Evolutionary conservation across 2,888 invertebrate species (phyloP), one percentile per base, ranked within the genome.

Genomic region (Doris montereyensis): DNA sequence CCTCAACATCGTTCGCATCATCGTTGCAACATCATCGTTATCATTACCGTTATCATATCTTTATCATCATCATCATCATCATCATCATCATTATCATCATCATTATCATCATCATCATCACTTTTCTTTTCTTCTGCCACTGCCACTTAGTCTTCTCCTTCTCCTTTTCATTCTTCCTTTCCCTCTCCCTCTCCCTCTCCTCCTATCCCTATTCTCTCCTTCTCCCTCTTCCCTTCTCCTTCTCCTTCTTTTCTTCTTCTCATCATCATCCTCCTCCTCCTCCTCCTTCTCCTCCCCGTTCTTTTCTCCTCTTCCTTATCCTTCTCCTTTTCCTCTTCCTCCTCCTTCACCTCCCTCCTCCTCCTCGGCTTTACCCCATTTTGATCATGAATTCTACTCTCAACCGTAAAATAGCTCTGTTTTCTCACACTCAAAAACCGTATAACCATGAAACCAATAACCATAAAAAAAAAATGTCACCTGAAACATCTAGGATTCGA

Each of bases 11-110:
- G n/a, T 62, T 21, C 5, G 5, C n/a, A 17, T 17, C 8, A 75
- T 83, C 83, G n/a, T n/a, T n/a, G n/a, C 82, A 89, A 88, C 86
- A 57, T 52, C 73, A 57, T 73, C 73, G 30, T 73, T 57, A 57
- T 57, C 57, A 57, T 57, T 57, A 57, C 5, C 71, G 35, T 30
- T 24, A 35, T 30, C 24, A 8, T 8, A 21, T 28, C 24, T 10
- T 28, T 24, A 41, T 21, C 73, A 73, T 73, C 73, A 73, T 52
- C 73, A 73, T 73, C 73, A 73, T 73, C 73, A 57, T 73, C 62
- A 62, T 62, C 62, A 24, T 62, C 62, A 62, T 62, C 62, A 62
- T 62, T 21, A 62, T 62, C 62, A 62, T 62, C 62, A 62, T 62
- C 62, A 21, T 62, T 21, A 62, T 62, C 62, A 62, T 62, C 62